phyloP scores from a whole-genome alignment of 2,888 invertebrate species.

The Nesidiocoris tenuis region DNA sequence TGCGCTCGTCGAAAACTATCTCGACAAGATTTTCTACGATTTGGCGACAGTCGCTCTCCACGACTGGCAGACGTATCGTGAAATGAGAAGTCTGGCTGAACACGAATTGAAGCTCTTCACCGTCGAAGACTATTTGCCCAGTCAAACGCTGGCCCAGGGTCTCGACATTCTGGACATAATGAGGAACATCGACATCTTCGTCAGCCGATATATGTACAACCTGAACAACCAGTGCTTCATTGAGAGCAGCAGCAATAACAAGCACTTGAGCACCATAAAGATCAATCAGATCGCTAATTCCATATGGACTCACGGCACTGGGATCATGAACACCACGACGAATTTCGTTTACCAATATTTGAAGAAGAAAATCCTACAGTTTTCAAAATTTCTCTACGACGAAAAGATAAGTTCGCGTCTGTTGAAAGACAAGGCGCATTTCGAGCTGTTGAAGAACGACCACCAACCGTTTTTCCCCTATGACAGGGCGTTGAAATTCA shows the following conservation, averaged over 20 bases:
- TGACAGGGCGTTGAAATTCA: slow-evolving; percentile 90
- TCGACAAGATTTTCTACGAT: slow-evolving; percentile 95
- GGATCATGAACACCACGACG: slow-evolving; percentile 90
- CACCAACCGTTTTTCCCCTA: slow-evolving; percentile 75
- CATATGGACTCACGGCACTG: slow-evolving; percentile 92
- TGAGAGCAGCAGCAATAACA: slow-evolving; percentile 85
- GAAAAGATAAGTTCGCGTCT: slow-evolving; percentile 95
- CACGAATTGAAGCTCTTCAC: slow-evolving; percentile 78
- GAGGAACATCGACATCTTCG: slow-evolving; percentile 93
- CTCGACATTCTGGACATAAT: slow-evolving; percentile 95
- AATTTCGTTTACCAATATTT: slow-evolving; percentile 93
- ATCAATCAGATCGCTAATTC: slow-evolving; percentile 96
- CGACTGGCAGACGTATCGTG: slow-evolving; percentile 96
- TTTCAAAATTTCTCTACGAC: slow-evolving; percentile 96
- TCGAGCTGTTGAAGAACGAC: slow-evolving; percentile 70
- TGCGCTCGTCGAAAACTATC: slow-evolving; percentile 76
- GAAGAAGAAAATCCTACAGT: slow-evolving; percentile 85
- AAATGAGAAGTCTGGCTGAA: slow-evolving; percentile 90
- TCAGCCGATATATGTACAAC: slow-evolving; percentile 90
- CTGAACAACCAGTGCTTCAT: slow-evolving; percentile 95
- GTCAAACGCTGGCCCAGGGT: slow-evolving; percentile 95
- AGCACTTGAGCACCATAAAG: slow-evolving; percentile 91
- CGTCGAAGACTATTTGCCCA: slow-evolving; percentile 90
- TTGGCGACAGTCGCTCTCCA: slow-evolving; percentile 94
- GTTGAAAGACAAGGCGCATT: slow-evolving; percentile 80